Evolutionary conservation across 2,797 vertebrate species (phyloP), one percentile per base, ranked within the genome.

Genomic region (Tragopan temminckii): DNA sequence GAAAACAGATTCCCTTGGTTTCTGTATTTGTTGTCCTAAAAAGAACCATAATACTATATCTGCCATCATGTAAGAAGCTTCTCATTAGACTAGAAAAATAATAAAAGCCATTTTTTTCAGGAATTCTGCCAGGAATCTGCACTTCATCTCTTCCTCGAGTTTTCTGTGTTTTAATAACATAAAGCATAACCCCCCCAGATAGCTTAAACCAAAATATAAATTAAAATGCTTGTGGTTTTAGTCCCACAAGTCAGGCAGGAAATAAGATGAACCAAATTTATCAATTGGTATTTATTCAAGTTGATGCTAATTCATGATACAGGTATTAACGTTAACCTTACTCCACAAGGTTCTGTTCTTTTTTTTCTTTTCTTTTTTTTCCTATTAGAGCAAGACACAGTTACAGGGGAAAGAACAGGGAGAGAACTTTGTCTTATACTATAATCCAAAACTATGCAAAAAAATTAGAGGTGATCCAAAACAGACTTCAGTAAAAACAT

Each of bases 21-120:
- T 59, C 16, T 11, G 14, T 43, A 29, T 11, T 10, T 48, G 15
- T 43, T 50, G 66, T 75, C 33, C 21, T 58, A 75, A 79, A 48
- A 24, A 72, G 38, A 87, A 72, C 42, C 59, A 25, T 29, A 33
- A 77, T 10, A 14, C 14, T 69, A 3, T 27, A 21, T 42, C 24
- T 81, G 38, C 16, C 62, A 85, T 38, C 17, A 74, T 27, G 13
- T 18, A 55, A 19, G 58, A 45, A 85, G 23, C 36, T 85, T 80
- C 36, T 80, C 61, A 3, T 58, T 80, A n/a, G 19, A 48, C 61
- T 74, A 71, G 50, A 78, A 61, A 40, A 83, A 88, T 63, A 61
- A 45, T 71, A 55, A 42, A 50, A 29, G 6, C 19, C 1, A 2
- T 89, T 61, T 89, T 59, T 9, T 80, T n/a, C 66, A 85, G 48